Evolutionary conservation across 2,888 invertebrate species (phyloP), one percentile per base, ranked within the genome.

Genomic region (Eilema depressum): DNA sequence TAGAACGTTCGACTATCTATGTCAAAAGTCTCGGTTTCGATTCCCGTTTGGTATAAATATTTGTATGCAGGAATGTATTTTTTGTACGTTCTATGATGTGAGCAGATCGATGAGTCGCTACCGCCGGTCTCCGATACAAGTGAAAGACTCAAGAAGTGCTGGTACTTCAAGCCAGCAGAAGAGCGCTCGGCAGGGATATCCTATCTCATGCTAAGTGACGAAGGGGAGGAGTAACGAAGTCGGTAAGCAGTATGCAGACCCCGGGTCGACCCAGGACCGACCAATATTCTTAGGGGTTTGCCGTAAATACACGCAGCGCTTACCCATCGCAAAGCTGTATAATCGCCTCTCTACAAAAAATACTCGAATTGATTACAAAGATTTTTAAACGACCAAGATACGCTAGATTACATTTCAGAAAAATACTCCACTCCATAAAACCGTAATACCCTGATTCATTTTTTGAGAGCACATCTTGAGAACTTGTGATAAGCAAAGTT

Each of bases 401-500:
- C n/a, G 53, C 10, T 20, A n/a, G 53, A 53, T 53, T 53, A n/a
- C 53, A 53, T 53, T n/a, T 53, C 8, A n/a, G 2, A n/a, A 53
- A 53, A 53, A n/a, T 53, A n/a, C 47, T 20, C 12, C 20, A 20
- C n/a, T 53, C 53, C 7, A 53, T 20, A 47, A 20, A 47, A 20
- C 20, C 47, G 17, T 47, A 47, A 47, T 47, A 47, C 10, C 53
- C 8, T 59, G 59, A 59, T 59, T 59, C 25, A 2, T 59, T 59
- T 33, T 28, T 33, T 60, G 17, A 61, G 30, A n/a, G 23, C 33
- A 53, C 53, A 14, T 57, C n/a, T 57, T 33, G 25, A 53, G 28
- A 33, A 20, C 57, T 23, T 25, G 20, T 63, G 63, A 68, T 53
- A 63, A 41, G 26, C 26, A 62, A 33, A 71, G 67, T 73, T 74